phyloP scores from a whole-genome alignment of 2,113 vertebrate genomes.

The Microcebus murinus region DNA sequence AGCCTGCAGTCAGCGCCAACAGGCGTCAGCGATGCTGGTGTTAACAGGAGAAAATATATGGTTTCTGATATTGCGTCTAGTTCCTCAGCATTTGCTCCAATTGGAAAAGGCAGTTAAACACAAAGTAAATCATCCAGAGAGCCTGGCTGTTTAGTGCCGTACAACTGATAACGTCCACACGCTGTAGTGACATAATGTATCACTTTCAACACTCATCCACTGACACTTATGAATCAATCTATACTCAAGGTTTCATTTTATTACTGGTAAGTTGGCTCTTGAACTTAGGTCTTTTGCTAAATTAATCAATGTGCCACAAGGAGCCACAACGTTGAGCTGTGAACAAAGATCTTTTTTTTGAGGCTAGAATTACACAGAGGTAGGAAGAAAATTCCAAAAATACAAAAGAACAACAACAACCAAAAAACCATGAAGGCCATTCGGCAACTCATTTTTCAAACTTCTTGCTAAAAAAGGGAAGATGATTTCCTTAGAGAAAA shows the following conservation, averaged over 20 bases:
- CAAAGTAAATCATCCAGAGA: constrained; percentile 85
- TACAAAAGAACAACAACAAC: background rate
- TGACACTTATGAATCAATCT: constrained; percentile 65
- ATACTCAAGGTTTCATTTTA: constrained; percentile 67
- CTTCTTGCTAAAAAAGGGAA: background rate
- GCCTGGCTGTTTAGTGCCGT: constrained; percentile 84
- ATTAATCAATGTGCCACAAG: background rate
- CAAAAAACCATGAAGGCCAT: background rate
- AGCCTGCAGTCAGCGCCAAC: constrained; percentile 82
- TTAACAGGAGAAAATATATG: constrained; percentile 86
- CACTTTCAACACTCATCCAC: constrained; percentile 81
- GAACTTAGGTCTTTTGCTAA: constrained; percentile 56
- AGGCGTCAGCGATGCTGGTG: constrained; percentile 78
- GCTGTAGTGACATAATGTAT: constrained; percentile 76
- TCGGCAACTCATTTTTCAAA: constrained; percentile 20
- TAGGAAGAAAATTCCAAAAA: background rate
- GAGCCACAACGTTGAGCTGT: background rate
- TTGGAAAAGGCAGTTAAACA: constrained; percentile 86
- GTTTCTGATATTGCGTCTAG: constrained; percentile 75
- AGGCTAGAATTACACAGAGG: background rate
- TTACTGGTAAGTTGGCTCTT: constrained; percentile 59
- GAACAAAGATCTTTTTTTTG: background rate
- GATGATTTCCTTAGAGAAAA: constrained; percentile 21
- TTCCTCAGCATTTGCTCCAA: constrained; percentile 82
- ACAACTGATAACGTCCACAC: constrained; percentile 83